Evolutionary conservation across 2,888 invertebrate genomes (phyloP).

Genomic region (Morpho achilles): DNA sequence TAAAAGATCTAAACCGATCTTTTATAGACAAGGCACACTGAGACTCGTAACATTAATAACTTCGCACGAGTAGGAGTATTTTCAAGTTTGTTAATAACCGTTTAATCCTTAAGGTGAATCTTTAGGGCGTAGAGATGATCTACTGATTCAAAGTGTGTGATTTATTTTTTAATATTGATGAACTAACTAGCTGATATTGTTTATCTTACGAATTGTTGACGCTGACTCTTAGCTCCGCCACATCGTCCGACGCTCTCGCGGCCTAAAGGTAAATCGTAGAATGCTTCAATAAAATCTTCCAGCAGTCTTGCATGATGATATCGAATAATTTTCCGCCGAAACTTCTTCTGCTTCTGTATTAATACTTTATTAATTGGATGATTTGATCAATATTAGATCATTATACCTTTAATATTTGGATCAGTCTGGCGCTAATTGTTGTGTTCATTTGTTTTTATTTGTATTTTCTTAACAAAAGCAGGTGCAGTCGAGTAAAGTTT

Average conservation of each 20-base stretch:
- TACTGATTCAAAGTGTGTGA: neutral
- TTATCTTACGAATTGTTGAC: slow-evolving; percentile 7
- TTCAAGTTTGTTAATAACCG: no score
- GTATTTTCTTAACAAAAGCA: no score
- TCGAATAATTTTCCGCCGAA: slow-evolving; percentile 24
- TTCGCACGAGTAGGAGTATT: no score
- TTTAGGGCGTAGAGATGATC: no score
- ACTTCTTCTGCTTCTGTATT: slow-evolving; percentile 24
- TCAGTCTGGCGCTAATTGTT: slow-evolving; percentile 21
- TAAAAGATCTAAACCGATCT: no score
- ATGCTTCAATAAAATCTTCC: slow-evolving; percentile 16
- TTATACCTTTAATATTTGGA: slow-evolving; percentile 22
- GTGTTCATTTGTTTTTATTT: neutral
- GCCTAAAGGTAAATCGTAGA: slow-evolving; percentile 22
- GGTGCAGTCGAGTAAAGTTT: no score
- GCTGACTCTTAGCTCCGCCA: slow-evolving; percentile 7
- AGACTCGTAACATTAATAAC: no score
- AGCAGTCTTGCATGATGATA: slow-evolving; percentile 27
- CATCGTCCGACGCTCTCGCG: slow-evolving; percentile 6
- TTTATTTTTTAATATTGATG: neutral
- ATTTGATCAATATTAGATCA: slow-evolving; percentile 8
- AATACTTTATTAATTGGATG: slow-evolving; percentile 17
- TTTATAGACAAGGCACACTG: no score
- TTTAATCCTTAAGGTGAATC: no score
- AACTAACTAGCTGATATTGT: slow-evolving; percentile 7